A percentile compares a stretch with the other conserved stretches of the same genome.
These are phyloP conservation scores for Peromyscus attwateri DNA, from an alignment of 2,797 vertebrate genomes.

Conservation along the genomic window DNA sequence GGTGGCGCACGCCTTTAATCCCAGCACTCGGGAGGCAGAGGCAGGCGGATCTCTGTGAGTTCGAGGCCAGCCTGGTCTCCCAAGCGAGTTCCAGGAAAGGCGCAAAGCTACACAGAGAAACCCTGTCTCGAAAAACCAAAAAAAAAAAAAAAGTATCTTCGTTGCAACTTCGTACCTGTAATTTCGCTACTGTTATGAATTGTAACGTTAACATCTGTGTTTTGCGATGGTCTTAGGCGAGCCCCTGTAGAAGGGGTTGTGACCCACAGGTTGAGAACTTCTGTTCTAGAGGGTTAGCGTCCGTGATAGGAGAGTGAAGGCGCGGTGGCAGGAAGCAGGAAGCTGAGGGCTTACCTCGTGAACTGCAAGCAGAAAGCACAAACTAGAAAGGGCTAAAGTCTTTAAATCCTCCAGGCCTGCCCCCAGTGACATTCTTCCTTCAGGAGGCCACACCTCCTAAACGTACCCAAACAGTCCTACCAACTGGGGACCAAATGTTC, in stretches of 20 bases:
- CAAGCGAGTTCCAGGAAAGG: no score
- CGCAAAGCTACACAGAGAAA: no score
- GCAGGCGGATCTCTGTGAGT: no score
- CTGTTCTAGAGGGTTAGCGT: neutral
- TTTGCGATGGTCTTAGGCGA: neutral
- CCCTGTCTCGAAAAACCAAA: no score
- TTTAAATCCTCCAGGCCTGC: neutral
- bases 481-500: neutral
- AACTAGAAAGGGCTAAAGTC: neutral
- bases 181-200: neutral
- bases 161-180: neutral
- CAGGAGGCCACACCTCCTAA: neutral
- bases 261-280: neutral
- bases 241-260: neutral
- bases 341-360: neutral
- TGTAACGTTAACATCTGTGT: neutral
- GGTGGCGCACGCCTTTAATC: no score
- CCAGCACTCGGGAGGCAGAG: no score
- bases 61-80: no score
- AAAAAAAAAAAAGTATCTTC: neutral
- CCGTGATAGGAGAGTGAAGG: neutral
- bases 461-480: no score
- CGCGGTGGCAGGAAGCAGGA: neutral
- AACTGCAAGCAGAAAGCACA: neutral
- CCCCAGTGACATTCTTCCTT: no score